These are phyloP conservation scores for Hoplodrina blanda DNA, from an alignment of 2,888 invertebrate genomes.

Conservation along the genomic window DNA sequence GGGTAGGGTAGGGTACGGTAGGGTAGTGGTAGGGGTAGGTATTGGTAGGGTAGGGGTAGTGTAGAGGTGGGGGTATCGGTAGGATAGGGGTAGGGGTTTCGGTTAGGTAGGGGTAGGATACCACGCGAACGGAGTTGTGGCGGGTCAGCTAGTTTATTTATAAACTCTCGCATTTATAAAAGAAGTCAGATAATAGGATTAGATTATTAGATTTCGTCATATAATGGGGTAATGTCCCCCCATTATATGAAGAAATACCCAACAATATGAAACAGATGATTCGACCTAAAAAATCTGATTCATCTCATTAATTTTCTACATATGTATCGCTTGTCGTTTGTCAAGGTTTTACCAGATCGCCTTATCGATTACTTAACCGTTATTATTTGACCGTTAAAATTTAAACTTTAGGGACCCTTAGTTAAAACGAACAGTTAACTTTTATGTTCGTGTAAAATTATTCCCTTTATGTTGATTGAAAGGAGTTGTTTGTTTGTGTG, in stretches of 20 bases:
- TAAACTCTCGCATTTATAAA: too few relatives aligned
- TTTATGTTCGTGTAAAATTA: slow-evolving; percentile 32
- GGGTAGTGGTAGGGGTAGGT: too few relatives aligned
- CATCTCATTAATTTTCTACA: slow-evolving; percentile 37
- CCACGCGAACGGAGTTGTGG: too few relatives aligned
- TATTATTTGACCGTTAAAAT: slow-evolving; percentile 51
- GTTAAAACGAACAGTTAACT: slow-evolving; percentile 17
- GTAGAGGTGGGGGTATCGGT: too few relatives aligned
- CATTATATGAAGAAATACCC: slow-evolving; percentile 15
- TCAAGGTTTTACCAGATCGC: slow-evolving; percentile 26
- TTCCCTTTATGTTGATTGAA: slow-evolving; percentile 10
- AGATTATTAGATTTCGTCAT: too few relatives aligned
- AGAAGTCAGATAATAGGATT: too few relatives aligned
- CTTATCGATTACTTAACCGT: slow-evolving; percentile 48
- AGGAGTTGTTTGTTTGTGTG: neutral
- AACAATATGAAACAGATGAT: neutral
- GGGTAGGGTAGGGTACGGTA: too few relatives aligned
- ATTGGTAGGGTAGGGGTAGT: too few relatives aligned
- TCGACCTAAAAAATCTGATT: slow-evolving; percentile 26
- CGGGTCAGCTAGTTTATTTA: too few relatives aligned
- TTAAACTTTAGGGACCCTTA: slow-evolving; percentile 55
- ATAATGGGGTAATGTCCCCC: too few relatives aligned
- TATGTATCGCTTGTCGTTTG: slow-evolving; percentile 17
- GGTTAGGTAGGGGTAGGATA: too few relatives aligned
- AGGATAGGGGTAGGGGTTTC: too few relatives aligned